These are phyloP conservation scores for Hyphantria cunea DNA, from an alignment of 1,140 invertebrate genomes.

Conservation along the genomic window DNA sequence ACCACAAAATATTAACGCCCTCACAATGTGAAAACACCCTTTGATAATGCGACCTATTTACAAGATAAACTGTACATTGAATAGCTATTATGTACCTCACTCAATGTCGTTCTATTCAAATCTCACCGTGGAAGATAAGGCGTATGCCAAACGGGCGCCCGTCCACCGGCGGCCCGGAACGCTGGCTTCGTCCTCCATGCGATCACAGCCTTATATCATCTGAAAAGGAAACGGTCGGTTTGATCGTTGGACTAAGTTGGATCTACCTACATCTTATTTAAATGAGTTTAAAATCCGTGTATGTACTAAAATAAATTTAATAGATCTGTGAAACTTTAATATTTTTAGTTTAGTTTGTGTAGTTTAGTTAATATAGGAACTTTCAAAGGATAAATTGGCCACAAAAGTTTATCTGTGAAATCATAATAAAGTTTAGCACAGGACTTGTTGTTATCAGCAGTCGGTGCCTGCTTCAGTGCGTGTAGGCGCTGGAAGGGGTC, in stretches of 20 bases:
- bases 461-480: no score
- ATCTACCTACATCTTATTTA: slow-evolving; percentile 7
- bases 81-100: slow-evolving; percentile 26
- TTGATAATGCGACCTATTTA: slow-evolving; percentile 17
- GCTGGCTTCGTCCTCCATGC: slow-evolving; percentile 40
- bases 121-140: slow-evolving; percentile 45
- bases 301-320: no score
- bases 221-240: slow-evolving; percentile 42
- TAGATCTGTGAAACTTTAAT: no score
- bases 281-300: slow-evolving; percentile 3
- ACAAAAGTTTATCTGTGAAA: no score
- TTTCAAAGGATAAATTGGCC: no score
- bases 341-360: no score
- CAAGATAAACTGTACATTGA: slow-evolving; percentile 20
- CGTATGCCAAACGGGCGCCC: slow-evolving; percentile 39
- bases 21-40: not conserved
- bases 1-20: not conserved
- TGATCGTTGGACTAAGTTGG: slow-evolving; percentile 23
- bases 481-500: no score
- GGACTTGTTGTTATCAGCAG: no score
- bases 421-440: no score
- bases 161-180: slow-evolving; percentile 34
- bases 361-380: no score
- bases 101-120: slow-evolving; percentile 28
- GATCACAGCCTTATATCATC: slow-evolving; percentile 37